A percentile compares a stretch with the other conserved stretches of the same genome.
Evolutionary conservation across 2,888 invertebrate genomes (phyloP).

Genomic region (Temnothorax rugatulus): DNA sequence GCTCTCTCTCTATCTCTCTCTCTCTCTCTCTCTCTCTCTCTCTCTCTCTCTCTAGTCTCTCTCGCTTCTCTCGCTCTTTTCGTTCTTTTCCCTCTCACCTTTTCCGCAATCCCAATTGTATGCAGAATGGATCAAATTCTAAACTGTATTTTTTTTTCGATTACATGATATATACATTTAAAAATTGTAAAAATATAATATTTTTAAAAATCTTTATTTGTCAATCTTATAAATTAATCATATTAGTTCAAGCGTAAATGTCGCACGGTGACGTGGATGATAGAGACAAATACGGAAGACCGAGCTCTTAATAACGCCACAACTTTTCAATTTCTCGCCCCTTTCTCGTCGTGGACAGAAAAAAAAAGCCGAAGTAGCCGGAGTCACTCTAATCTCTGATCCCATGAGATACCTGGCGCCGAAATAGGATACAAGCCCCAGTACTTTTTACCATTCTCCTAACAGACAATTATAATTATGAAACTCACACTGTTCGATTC

Average conservation of each 20-base stretch:
- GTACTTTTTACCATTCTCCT: slow-evolving; percentile 54
- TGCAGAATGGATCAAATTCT: slow-evolving; percentile 8
- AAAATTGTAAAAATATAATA: background rate
- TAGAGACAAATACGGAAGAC: slow-evolving; percentile 42
- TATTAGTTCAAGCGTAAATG: background rate
- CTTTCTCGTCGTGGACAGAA: slow-evolving; percentile 36
- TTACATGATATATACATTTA: background rate
- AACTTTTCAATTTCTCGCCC: slow-evolving; percentile 79
- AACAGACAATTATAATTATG: slow-evolving; percentile 51
- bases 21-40: too few species aligned
- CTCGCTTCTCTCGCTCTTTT: too few species aligned
- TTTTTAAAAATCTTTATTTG: background rate
- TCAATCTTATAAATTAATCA: background rate
- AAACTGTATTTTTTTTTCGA: background rate
- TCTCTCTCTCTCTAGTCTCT: too few species aligned
- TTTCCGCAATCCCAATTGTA: slow-evolving; percentile 1
- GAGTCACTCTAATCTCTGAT: slow-evolving; percentile 39
- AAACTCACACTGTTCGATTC: slow-evolving; percentile 14
- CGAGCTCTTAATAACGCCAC: slow-evolving; percentile 74
- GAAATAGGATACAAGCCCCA: slow-evolving; percentile 51
- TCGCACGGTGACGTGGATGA: background rate
- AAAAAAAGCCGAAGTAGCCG: slow-evolving; percentile 57
- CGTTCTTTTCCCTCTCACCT: too few species aligned
- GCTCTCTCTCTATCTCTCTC: background rate
- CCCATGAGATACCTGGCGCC: slow-evolving; percentile 49